Evolutionary conservation across 2,888 invertebrate species (phyloP).

Genomic region (Eupithecia subfuscata): DNA sequence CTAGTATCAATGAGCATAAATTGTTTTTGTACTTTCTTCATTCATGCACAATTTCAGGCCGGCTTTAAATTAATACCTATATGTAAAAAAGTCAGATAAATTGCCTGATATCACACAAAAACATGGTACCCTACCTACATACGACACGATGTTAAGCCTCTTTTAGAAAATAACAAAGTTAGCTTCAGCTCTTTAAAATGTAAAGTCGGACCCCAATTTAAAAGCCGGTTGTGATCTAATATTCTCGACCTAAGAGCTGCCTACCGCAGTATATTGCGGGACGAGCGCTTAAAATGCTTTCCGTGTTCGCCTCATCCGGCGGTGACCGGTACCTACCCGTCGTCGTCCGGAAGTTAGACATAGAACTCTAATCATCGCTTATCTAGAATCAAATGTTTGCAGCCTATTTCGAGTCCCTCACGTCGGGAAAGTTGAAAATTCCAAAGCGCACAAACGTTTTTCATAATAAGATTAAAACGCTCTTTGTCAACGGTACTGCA

Average conservation of each 20-base stretch:
- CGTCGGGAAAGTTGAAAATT: constrained; percentile 47
- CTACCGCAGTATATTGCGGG: constrained; percentile 54
- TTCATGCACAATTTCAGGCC: neutral
- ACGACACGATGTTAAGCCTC: neutral
- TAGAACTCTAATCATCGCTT: constrained; percentile 70
- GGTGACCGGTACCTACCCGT: constrained; percentile 53
- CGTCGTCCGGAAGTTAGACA: constrained; percentile 71
- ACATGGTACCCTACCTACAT: neutral
- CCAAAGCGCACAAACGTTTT: constrained; percentile 26
- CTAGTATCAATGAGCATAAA: neutral
- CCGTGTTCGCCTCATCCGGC: constrained; percentile 78
- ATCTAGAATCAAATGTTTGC: constrained; percentile 63
- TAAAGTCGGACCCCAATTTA: neutral
- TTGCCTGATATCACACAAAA: neutral
- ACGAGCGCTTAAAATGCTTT: constrained; percentile 81
- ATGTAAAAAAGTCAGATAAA: neutral
- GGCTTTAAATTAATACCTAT: neutral
- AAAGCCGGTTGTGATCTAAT: constrained; percentile 46
- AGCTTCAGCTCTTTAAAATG: neutral
- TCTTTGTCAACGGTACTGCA: constrained; percentile 31
- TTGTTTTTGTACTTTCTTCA: neutral
- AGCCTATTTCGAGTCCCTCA: constrained; percentile 31
- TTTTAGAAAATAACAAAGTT: neutral
- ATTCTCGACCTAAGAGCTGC: constrained; percentile 8
- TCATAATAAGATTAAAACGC: constrained; percentile 19